Conservation (phyloP, 2,888 invertebrate genomes). For the Rhingia rostrata region DNA sequence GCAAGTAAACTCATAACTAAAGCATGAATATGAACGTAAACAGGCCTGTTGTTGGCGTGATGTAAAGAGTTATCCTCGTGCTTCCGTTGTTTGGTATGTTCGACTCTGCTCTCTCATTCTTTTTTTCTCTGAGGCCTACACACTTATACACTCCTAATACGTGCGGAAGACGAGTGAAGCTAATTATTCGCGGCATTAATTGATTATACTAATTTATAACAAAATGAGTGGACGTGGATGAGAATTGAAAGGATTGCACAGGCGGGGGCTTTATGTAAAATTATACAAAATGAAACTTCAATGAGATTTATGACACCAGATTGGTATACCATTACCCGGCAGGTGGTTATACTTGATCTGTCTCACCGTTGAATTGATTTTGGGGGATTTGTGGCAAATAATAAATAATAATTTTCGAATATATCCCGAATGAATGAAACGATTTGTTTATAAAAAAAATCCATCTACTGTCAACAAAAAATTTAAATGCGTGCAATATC, state of each 20-base stretch:
- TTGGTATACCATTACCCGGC: constrained; percentile 55
- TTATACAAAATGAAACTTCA: constrained; percentile 71
- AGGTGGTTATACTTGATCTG: constrained; percentile 59
- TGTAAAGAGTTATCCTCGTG: constrained; percentile 30
- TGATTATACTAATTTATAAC: constrained; percentile 74
- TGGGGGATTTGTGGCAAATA: constrained; percentile 31
- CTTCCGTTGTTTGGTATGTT: constrained; percentile 11
- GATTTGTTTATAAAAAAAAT: neutral
- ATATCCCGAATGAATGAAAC: neutral
- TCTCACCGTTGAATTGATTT: constrained; percentile 35
- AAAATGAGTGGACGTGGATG: constrained; percentile 54
- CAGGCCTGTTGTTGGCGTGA: constrained; percentile 46
- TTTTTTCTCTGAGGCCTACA: constrained; percentile 15
- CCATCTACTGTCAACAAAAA: neutral
- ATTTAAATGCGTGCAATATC: neutral
- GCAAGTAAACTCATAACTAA: constrained; percentile 66
- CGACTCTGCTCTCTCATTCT: neutral
- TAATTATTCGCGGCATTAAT: constrained; percentile 74
- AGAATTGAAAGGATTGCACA: neutral
- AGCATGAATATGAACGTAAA: constrained; percentile 54
- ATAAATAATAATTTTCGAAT: constrained; percentile 21
- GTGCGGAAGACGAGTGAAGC: constrained; percentile 70
- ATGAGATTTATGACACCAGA: constrained; percentile 71
- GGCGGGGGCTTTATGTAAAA: constrained; percentile 49
- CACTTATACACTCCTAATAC: constrained; percentile 35